These are phyloP conservation scores for Litoditis marina DNA, from an alignment of 2,888 invertebrate species.

Conservation along the genomic window DNA sequence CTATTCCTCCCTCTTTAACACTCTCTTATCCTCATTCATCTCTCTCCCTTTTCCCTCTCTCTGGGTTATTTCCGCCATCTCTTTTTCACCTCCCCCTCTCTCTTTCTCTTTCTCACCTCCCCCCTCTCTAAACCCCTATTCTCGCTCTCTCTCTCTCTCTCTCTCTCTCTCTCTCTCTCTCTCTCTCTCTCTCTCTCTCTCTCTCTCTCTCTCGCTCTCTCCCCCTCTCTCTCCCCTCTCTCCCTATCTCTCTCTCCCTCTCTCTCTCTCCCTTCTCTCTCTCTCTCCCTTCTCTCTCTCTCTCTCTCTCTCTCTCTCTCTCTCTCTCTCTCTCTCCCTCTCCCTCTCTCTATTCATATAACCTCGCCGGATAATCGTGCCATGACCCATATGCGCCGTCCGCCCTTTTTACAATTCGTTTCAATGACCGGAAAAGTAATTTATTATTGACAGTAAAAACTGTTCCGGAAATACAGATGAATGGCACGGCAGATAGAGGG, in stretches of 20 bases:
- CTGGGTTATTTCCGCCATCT: not conserved
- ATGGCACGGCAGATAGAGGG: not conserved
- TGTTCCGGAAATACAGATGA: not conserved
- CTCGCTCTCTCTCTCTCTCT: slow-evolving; percentile 2
- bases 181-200: too few relatives aligned
- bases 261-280: not conserved
- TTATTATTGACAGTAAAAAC: too few relatives aligned
- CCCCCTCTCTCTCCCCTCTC: slow-evolving; percentile 7
- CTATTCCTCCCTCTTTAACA: not conserved
- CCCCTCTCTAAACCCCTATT: slow-evolving; percentile 2
- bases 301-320: too few relatives aligned
- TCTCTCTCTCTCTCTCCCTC: too few relatives aligned
- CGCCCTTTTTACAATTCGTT: too few relatives aligned
- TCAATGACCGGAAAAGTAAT: too few relatives aligned
- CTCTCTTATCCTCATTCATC: not conserved
- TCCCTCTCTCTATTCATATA: not conserved
- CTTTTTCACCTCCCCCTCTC: not conserved
- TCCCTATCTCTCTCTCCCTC: slow-evolving; percentile 1
- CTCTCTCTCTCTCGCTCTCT: slow-evolving; percentile 8
- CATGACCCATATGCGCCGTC: too few relatives aligned
- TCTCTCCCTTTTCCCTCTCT: not conserved
- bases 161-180: not conserved
- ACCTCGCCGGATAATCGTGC: too few relatives aligned
- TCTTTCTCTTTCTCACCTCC: not conserved
- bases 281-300: not conserved